Conservation (phyloP, 2,797 vertebrate genomes). For the Sarcophilus harrisii region DNA sequence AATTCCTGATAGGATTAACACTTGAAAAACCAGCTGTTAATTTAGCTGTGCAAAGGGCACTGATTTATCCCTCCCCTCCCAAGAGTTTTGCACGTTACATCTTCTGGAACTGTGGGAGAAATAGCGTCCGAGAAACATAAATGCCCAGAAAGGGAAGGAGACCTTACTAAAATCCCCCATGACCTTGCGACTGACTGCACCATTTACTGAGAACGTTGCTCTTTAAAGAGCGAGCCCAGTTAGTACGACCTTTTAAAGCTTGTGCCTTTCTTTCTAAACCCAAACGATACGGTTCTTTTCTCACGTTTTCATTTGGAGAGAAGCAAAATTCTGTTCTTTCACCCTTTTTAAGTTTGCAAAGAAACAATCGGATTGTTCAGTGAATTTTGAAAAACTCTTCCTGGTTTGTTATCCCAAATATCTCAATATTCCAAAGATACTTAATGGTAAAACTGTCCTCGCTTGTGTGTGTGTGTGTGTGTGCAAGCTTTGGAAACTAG, state of each 20-base stretch:
- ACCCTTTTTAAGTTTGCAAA: background rate
- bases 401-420: background rate
- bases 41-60: slow-evolving; percentile 23
- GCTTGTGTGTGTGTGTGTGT: background rate
- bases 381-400: background rate
- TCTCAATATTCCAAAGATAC: background rate
- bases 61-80: slow-evolving; percentile 1
- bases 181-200: background rate
- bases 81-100: background rate
- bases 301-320: background rate
- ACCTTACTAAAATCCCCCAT: background rate
- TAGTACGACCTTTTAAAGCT: background rate
- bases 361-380: slow-evolving; percentile 1
- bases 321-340: background rate
- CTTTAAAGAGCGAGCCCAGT: background rate
- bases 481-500: background rate
- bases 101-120: background rate
- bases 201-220: background rate
- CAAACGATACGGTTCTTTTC: background rate
- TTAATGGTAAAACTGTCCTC: background rate
- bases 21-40: slow-evolving; percentile 56
- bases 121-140: background rate
- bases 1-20: slow-evolving; percentile 45
- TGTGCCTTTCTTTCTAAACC: background rate
- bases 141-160: background rate